These are phyloP conservation scores for Agelas oroides DNA, from an alignment of 37 sponge, comb jelly and placozoan genomes.

Conservation along the genomic window DNA sequence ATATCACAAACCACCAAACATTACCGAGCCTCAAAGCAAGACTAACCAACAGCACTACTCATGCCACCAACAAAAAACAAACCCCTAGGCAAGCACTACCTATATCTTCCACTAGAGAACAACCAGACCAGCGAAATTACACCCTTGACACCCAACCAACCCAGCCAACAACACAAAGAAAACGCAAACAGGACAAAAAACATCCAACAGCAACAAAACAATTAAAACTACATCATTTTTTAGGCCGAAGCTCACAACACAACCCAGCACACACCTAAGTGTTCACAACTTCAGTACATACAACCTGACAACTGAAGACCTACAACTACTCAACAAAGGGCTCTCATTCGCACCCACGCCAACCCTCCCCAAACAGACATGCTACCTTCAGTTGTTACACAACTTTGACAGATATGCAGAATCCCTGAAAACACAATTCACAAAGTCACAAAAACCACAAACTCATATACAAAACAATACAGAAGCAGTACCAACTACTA, in stretches of 20 bases:
- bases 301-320: neutral
- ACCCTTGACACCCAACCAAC: neutral
- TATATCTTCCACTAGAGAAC: too few species aligned
- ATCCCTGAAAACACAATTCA: neutral
- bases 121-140: too few species aligned
- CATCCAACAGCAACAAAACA: neutral
- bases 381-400: neutral
- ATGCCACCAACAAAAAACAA: too few species aligned
- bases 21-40: too few species aligned
- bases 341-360: constrained; percentile 21
- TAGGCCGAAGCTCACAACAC: constrained; percentile 10
- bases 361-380: neutral
- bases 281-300: constrained; percentile 15
- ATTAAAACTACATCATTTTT: constrained; percentile 15
- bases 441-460: neutral
- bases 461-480: neutral
- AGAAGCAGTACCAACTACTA: neutral
- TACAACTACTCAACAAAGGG: neutral
- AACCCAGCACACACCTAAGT: neutral
- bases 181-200: neutral
- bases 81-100: too few species aligned
- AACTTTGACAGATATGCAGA: neutral
- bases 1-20: neutral
- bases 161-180: too few species aligned
- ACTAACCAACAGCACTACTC: too few species aligned